A percentile compares a stretch with the other conserved stretches of the same genome.
Conservation (phyloP, 2,797 vertebrate species). For the Gymnoscopelus braueri region DNA sequence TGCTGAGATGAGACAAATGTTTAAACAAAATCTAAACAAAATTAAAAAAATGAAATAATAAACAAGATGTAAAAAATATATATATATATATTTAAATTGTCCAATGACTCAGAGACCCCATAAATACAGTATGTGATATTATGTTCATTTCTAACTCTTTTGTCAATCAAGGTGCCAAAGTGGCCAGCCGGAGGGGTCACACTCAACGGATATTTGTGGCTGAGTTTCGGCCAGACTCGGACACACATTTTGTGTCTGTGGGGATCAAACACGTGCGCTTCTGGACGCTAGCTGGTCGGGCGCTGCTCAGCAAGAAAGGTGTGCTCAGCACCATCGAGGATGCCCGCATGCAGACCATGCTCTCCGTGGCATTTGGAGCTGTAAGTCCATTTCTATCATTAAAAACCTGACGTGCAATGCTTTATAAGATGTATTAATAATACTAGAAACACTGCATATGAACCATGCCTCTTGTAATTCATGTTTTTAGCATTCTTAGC, state of each 20-base stretch:
- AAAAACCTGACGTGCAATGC: background rate
- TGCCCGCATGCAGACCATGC: constrained; percentile 97
- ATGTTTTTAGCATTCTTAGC: too few species aligned
- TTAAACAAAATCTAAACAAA: too few species aligned
- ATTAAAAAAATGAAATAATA: too few species aligned
- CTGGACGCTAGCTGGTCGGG: constrained; percentile 95
- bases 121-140: too few species aligned
- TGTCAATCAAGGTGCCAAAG: constrained; percentile 88
- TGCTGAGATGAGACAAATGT: too few species aligned
- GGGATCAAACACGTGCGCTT: constrained; percentile 97
- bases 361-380: constrained; percentile 97
- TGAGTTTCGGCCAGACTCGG: constrained; percentile 97
- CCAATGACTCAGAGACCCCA: too few species aligned
- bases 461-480: background rate
- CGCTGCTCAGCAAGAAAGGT: constrained; percentile 96
- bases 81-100: too few species aligned
- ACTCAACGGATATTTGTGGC: constrained; percentile 97
- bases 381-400: constrained; percentile 81
- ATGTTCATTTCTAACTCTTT: background rate
- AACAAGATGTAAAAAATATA: too few species aligned
- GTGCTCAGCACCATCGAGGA: constrained; percentile 92
- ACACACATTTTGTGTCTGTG: constrained; percentile 98
- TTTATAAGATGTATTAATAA: background rate
- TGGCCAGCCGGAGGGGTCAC: constrained; percentile 92
- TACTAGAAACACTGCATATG: background rate